These are phyloP conservation scores for Dasypus novemcinctus DNA, from an alignment of 2,113 vertebrate genomes.

Conservation along the genomic window DNA sequence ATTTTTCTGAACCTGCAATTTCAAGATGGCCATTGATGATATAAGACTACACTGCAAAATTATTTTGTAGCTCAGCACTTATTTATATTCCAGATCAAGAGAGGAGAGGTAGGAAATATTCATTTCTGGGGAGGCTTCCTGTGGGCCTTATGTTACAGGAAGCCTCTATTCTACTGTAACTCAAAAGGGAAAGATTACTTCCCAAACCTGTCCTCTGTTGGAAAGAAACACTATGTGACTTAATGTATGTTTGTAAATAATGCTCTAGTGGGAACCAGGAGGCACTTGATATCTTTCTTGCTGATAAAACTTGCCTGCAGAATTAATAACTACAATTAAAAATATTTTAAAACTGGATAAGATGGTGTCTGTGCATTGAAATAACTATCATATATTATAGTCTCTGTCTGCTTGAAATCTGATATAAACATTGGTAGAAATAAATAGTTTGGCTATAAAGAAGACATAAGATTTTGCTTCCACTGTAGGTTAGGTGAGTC, in stretches of 20 bases:
- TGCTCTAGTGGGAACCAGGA: slow-evolving; percentile 3
- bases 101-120: neutral
- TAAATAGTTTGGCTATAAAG: slow-evolving; percentile 65
- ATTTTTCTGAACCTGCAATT: slow-evolving; percentile 17
- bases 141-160: neutral
- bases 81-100: neutral
- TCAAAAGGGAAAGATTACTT: neutral
- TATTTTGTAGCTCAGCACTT: neutral
- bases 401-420: slow-evolving; percentile 73
- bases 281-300: neutral
- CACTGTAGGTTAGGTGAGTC: slow-evolving; percentile 71
- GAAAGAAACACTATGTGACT: neutral
- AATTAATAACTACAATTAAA: slow-evolving; percentile 29
- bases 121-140: neutral
- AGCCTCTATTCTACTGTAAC: neutral
- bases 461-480: slow-evolving; percentile 66
- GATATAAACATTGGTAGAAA: slow-evolving; percentile 68
- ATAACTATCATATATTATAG: slow-evolving; percentile 63
- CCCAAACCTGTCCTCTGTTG: slow-evolving; percentile 3
- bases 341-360: neutral
- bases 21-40: neutral
- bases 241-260: neutral
- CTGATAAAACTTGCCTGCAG: neutral
- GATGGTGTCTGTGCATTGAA: slow-evolving; percentile 41
- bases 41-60: neutral